Base-by-base conservation (phyloP, 2,797 vertebrate species). In the Enteromius trimaculatus region DNA sequence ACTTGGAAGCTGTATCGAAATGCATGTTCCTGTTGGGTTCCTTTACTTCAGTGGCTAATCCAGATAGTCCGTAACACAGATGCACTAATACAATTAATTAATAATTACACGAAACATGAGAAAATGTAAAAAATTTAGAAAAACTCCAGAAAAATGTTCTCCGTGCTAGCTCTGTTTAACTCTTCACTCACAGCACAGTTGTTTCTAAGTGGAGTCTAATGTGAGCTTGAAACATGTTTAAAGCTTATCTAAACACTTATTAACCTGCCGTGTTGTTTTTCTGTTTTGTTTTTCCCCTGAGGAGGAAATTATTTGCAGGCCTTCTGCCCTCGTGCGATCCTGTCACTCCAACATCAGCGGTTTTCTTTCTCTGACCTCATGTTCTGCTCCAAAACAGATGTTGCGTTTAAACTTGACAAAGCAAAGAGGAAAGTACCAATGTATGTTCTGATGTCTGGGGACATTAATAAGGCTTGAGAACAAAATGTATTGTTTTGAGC, bases 231-330 rank as follows among this genome's bases (percentile, higher is more conserved):
- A 88, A 86, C 86, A 86, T 79, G 84, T 91, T 91, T 92, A 90
- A 91, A 91, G 83, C 79, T 84, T 80, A 76, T 87, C 75, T 89
- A 91, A 93, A 93, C 88, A 89, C 69, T 86, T 90, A 93, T 92
- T 91, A 92, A 81, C 88, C 85, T 86, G 82, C 58, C 71, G 87
- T 85, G 88, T 90, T 93, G 90, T 93, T 92, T 88, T 92, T 90
- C 74, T 90, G 86, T 90, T 91, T 92, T 90, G 87, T 83, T 94
- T 91, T 90, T 86, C 47, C 83, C 84, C 84, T 77, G 60, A 85
- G 87, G 87, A 90, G 90, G 86, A 91, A 93, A 93, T 93, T 88
- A 92, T 92, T 91, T 92, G 84, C 92, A 94, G 92, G 83, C 89
- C 81, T 68, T 51, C 83, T 81, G 80, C 76, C 55, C 60, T 65